Conservation (phyloP, 2,113 vertebrate species). For the Sinosuthora webbiana region DNA sequence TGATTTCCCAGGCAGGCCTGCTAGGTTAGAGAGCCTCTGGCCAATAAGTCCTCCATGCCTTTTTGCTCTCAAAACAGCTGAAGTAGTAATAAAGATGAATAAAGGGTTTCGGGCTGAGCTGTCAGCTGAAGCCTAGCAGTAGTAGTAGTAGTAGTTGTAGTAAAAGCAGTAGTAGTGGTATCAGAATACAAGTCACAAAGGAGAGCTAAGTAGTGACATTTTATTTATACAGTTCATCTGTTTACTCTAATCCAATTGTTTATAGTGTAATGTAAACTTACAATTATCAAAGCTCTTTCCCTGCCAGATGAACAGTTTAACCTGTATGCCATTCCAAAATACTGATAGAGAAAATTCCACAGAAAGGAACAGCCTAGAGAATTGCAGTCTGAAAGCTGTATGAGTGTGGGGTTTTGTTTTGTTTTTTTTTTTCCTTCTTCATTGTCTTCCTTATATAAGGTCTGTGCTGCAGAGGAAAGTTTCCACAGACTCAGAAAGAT, state of each 20-base stretch:
- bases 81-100: slow-evolving; percentile 82
- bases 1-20: slow-evolving; percentile 72
- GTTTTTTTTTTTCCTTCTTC: neutral
- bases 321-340: slow-evolving; percentile 34
- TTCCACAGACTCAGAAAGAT: slow-evolving; percentile 30
- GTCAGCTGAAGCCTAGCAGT: slow-evolving; percentile 71
- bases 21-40: slow-evolving; percentile 62
- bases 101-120: slow-evolving; percentile 76
- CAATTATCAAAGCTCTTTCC: slow-evolving; percentile 29
- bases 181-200: slow-evolving; percentile 65
- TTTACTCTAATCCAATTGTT: slow-evolving; percentile 27
- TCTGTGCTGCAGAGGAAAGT: slow-evolving; percentile 28
- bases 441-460: slow-evolving; percentile 25
- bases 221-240: slow-evolving; percentile 48
- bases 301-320: slow-evolving; percentile 24
- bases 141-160: slow-evolving; percentile 37
- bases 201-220: slow-evolving; percentile 51
- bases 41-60: slow-evolving; percentile 77
- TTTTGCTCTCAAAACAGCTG: slow-evolving; percentile 69
- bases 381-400: neutral
- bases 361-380: neutral
- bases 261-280: slow-evolving; percentile 7
- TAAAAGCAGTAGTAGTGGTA: slow-evolving; percentile 74
- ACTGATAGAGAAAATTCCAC: slow-evolving; percentile 6
- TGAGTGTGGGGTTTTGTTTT: fast-evolving